Evolutionary conservation across 1,140 invertebrate genomes (phyloP).

Genomic region (Sarcophaga bullata): DNA sequence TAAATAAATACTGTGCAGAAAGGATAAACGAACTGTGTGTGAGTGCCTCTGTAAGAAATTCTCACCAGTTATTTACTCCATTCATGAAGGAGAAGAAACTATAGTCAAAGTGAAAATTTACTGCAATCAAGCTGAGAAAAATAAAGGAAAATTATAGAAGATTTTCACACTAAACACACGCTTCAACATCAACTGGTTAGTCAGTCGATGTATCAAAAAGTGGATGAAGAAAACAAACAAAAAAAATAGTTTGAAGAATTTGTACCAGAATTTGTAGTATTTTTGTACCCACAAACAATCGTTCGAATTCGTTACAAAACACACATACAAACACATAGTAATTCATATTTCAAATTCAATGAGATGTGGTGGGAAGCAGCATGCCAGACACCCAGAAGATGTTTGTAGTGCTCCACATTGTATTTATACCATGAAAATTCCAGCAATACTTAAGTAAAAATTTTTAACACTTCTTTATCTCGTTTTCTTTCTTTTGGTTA

Average conservation of each 20-base stretch:
- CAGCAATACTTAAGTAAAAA: neutral
- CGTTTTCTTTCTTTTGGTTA: neutral
- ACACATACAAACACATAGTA: neutral
- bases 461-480: neutral
- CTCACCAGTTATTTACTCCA: conserved; percentile 5
- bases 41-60: neutral
- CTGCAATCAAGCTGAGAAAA: conserved; percentile 17
- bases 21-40: neutral
- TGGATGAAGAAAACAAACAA: neutral
- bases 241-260: neutral
- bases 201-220: too few species aligned
- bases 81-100: neutral
- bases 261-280: conserved; percentile 2
- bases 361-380: neutral
- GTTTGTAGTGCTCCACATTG: neutral
- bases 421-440: conserved; percentile 1
- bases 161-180: neutral
- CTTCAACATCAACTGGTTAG: too few species aligned
- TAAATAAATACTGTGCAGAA: neutral
- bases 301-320: too few species aligned
- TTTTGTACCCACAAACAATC: neutral
- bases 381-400: conserved; percentile 13
- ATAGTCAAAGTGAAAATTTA: neutral
- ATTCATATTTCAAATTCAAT: neutral
- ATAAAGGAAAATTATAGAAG: neutral